Evolutionary conservation across 92 coral and sea anemone genomes (phyloP).

Genomic region (Epizoanthus rinbou): DNA sequence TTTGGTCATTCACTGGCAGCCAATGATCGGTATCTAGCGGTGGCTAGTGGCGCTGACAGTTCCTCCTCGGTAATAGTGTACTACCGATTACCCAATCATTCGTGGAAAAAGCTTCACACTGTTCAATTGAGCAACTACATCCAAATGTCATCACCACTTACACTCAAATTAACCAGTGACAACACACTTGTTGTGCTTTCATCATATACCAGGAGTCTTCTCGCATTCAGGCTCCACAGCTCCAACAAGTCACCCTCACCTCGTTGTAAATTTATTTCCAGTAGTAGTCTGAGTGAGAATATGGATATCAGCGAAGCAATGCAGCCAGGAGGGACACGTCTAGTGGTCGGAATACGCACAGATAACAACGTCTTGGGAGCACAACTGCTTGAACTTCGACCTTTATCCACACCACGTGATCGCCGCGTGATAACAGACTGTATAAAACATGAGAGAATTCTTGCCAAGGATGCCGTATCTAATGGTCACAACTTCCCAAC

Average conservation of each 20-base stretch:
- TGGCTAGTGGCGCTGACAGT: slow-evolving; percentile 27
- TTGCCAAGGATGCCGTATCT: not conserved
- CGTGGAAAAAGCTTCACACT: slow-evolving; percentile 25
- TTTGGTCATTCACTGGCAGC: slow-evolving; percentile 51
- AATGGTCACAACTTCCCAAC: slow-evolving; percentile 35
- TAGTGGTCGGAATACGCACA: slow-evolving; percentile 40
- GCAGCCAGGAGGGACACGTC: not conserved
- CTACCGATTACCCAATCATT: slow-evolving; percentile 1
- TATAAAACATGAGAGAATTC: not conserved
- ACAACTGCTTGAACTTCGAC: slow-evolving; percentile 24
- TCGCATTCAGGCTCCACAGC: slow-evolving; percentile 13
- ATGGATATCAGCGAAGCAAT: not conserved
- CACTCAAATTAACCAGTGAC: slow-evolving; percentile 34
- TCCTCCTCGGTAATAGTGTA: slow-evolving; percentile 13
- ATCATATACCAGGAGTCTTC: slow-evolving; percentile 23
- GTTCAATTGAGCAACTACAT: slow-evolving; percentile 8
- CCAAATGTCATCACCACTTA: slow-evolving; percentile 21
- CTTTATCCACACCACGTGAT: slow-evolving; percentile 8
- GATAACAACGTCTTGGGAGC: slow-evolving; percentile 36
- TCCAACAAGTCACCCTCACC: not conserved
- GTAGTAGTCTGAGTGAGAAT: slow-evolving; percentile 20
- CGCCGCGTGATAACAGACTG: slow-evolving; percentile 1
- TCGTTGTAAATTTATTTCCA: slow-evolving; percentile 26
- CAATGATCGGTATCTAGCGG: slow-evolving; percentile 31
- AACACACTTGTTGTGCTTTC: slow-evolving; percentile 49